Evolutionary conservation across 2,797 vertebrate genomes (phyloP).

Genomic region (Enteromius anoplus): DNA sequence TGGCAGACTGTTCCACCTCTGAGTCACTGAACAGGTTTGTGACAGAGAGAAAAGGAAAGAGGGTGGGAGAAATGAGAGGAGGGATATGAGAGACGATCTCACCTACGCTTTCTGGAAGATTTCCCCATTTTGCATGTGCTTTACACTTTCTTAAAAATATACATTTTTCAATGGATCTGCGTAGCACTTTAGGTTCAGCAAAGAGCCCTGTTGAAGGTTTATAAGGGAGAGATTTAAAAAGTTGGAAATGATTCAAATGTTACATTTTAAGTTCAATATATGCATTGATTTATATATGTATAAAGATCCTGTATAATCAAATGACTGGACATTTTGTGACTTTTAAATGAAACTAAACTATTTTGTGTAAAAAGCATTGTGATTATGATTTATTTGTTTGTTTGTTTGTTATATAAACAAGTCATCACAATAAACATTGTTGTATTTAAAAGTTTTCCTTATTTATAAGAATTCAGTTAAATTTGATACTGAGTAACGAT

Average conservation of each 20-base stretch:
- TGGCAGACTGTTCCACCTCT: slow-evolving; percentile 71
- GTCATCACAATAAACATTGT: not conserved
- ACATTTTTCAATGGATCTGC: not conserved
- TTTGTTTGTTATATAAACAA: too few species aligned
- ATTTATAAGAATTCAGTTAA: not conserved
- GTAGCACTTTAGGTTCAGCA: not conserved
- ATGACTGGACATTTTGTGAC: not conserved
- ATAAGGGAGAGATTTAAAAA: not conserved
- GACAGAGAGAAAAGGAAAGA: slow-evolving; percentile 61
- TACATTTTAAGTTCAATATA: not conserved
- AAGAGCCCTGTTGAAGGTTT: not conserved
- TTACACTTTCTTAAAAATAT: slow-evolving; percentile 44
- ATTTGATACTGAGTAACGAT: not conserved
- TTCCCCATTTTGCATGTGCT: slow-evolving; percentile 12
- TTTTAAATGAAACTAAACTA: not conserved
- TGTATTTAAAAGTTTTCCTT: not conserved
- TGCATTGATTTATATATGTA: not conserved
- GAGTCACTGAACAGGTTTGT: slow-evolving; percentile 79
- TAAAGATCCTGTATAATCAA: not conserved
- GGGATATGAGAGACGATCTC: slow-evolving; percentile 48
- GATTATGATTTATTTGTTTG: not conserved
- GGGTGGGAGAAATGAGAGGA: slow-evolving; percentile 66
- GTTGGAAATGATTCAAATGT: not conserved
- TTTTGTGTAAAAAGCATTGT: not conserved
- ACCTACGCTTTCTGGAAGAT: slow-evolving; percentile 55